Evolutionary conservation across 2,797 vertebrate species (phyloP).

Genomic region (Rallus crepitans): DNA sequence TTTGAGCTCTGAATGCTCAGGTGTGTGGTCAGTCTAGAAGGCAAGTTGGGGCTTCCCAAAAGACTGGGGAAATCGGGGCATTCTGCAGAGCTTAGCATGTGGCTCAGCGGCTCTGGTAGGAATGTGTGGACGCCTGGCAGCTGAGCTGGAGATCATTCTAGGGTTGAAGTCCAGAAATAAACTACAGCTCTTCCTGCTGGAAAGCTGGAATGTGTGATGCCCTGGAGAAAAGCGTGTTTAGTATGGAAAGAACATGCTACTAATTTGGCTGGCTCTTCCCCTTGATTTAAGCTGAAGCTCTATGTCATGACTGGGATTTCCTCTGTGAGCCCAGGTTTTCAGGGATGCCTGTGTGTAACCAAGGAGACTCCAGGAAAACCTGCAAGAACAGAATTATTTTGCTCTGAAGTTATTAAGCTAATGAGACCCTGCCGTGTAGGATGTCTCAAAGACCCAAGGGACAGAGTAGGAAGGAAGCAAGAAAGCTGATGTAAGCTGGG

Average conservation of each 20-base stretch:
- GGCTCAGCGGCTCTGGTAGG: neutral
- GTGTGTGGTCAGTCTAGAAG: neutral
- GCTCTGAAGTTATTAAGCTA: conserved; percentile 44
- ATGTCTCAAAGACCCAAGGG: neutral
- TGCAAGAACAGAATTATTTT: conserved; percentile 15
- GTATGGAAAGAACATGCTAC: neutral
- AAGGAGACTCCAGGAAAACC: neutral
- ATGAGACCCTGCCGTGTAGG: neutral
- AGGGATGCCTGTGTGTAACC: neutral
- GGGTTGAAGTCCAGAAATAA: neutral
- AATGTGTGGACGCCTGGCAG: neutral
- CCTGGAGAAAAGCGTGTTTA: neutral
- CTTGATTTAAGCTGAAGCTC: neutral
- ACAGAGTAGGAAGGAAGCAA: conserved; percentile 43
- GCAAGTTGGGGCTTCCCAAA: neutral
- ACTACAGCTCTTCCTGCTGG: neutral
- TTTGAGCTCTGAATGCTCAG: neutral
- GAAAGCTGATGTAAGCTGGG: conserved; percentile 23
- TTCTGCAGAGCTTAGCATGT: neutral
- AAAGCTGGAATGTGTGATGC: neutral
- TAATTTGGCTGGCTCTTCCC: neutral
- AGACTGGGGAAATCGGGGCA: neutral
- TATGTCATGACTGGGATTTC: neutral
- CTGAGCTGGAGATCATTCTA: neutral
- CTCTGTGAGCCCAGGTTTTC: neutral